A percentile compares a stretch with the other conserved stretches of the same genome.
Conservation (phyloP, 2,888 invertebrate species). For the Periphyllus acericola region DNA sequence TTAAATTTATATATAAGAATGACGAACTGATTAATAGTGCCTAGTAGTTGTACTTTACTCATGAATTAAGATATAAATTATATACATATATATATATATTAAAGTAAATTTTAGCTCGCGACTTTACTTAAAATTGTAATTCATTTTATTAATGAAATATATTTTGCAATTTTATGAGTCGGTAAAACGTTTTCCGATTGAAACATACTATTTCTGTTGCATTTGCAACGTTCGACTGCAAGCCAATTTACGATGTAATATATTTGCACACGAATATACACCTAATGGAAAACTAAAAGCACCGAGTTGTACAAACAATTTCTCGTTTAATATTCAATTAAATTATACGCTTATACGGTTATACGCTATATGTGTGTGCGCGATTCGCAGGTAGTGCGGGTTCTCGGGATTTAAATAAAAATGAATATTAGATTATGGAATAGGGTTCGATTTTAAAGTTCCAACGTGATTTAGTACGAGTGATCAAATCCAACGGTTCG, state of each 20-base stretch:
- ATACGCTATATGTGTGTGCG: neutral
- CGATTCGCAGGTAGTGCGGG: no score
- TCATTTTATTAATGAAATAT: no score
- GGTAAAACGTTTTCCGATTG: neutral
- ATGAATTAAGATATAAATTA: no score
- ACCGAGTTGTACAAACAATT: constrained; percentile 5
- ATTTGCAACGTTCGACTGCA: neutral
- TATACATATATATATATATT: no score
- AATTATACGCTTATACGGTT: neutral
- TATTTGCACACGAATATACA: neutral
- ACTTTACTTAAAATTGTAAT: no score
- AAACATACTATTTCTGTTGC: neutral
- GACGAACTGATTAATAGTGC: no score
- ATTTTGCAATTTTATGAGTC: no score
- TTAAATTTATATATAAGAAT: no score
- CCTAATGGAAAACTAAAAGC: constrained; percentile 4
- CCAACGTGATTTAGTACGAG: neutral
- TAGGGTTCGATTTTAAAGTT: constrained; percentile 7
- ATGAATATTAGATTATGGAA: neutral
- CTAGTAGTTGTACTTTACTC: no score
- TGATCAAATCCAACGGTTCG: neutral
- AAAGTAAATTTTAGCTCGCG: no score
- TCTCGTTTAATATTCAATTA: constrained; percentile 1
- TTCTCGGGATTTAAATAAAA: neutral
- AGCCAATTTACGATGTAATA: neutral